Evolutionary conservation across 2,888 invertebrate genomes (phyloP).

Genomic region (Xiphydria camelus): DNA sequence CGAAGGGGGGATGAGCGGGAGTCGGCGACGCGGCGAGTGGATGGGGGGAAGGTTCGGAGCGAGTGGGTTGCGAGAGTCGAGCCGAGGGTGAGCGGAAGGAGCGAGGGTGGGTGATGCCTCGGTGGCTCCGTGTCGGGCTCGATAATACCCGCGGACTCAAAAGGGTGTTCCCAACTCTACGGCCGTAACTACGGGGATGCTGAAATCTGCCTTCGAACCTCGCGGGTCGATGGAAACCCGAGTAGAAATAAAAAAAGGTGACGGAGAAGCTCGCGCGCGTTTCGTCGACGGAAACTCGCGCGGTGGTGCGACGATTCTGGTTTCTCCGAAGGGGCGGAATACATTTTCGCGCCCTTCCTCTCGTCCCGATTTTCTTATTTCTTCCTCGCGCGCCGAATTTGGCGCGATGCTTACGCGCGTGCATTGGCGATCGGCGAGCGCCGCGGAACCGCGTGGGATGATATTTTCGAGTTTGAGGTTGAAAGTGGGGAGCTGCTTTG

Average conservation of each 20-base stretch:
- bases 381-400: too few relatives aligned
- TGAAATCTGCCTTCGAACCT: conserved; percentile 36
- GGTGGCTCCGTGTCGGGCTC: conserved; percentile 36
- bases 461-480: too few relatives aligned
- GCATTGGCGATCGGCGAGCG: too few relatives aligned
- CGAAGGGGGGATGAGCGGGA: conserved; percentile 9
- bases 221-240: conserved; percentile 32
- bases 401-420: too few relatives aligned
- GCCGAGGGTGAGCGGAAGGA: conserved; percentile 4
- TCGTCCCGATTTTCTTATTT: too few relatives aligned
- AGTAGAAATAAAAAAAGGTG: conserved; percentile 14
- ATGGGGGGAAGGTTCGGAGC: conserved; percentile 12
- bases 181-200: conserved; percentile 26
- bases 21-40: background rate
- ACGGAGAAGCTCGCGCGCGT: conserved; percentile 1
- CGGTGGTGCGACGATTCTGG: too few relatives aligned
- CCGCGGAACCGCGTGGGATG: too few relatives aligned
- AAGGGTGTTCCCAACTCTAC: conserved; percentile 31
- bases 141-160: conserved; percentile 39
- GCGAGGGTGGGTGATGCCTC: conserved; percentile 22
- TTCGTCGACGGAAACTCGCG: background rate
- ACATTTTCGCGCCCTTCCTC: too few relatives aligned
- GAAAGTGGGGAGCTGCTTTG: too few relatives aligned
- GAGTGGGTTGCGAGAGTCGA: conserved; percentile 19
- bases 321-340: too few relatives aligned